Evolutionary conservation across 2,888 invertebrate species (phyloP), one percentile per base, ranked within the genome.

Genomic region (Hipparchia semele): DNA sequence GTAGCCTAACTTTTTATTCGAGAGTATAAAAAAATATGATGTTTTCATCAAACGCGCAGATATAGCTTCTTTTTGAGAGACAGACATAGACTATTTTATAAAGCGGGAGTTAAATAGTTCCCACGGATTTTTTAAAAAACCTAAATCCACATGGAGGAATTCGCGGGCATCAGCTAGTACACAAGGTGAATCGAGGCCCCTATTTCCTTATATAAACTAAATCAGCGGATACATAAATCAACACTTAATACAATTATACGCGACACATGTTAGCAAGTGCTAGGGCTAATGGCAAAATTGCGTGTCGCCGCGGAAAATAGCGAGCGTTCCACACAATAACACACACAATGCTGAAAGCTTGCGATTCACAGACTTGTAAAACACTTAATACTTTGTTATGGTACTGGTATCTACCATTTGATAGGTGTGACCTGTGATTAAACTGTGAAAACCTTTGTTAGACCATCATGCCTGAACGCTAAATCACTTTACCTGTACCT

Each of bases 271-370:
- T 76, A 70, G 73, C 73, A 71, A 65, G 51, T 65, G 72, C 74
- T 74, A 66, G 72, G 39, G 73, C 72, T 76, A 73, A 79, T 77
- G 70, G 77, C 72, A 39, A 69, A 70, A 77, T 92, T 85, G 92
- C 92, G 91, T 92, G 92, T 82, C 78, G 76, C 73, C 70, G 78
- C 83, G 75, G 86, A 88, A 89, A 87, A 90, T 86, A 85, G 83
- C 85, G 80, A 81, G 82, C 80, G 81, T 83, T 86, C 82, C 82
- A 83, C 83, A 81, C 86, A 72, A 84, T 86, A 86, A 87, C 85
- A 84, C 82, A 79, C 80, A 79, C 80, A 82, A 76, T 80, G 86
- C 87, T 86, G 86, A 89, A 89, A 87, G 85, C 86, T 79, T 76
- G 80, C 81, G 82, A 82, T 86, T 87, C 87, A 87, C 33, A 10